Evolutionary conservation across 2,113 vertebrate species (phyloP).

Genomic region (Manacus vitellinus): DNA sequence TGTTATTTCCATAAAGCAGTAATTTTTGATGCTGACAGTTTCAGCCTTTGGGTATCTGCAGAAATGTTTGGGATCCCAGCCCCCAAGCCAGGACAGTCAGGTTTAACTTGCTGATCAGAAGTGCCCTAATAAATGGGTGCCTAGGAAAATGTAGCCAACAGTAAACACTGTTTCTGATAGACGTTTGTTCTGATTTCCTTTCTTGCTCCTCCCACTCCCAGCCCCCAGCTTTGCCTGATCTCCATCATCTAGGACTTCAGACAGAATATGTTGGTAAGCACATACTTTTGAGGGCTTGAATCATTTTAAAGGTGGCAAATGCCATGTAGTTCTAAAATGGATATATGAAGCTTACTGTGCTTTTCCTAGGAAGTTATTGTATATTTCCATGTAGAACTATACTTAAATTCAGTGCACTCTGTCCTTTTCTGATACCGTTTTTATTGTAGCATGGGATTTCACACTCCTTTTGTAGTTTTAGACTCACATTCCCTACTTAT

Average conservation of each 20-base stretch:
- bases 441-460: conserved; percentile 15
- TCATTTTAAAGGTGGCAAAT: not conserved
- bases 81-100: not conserved
- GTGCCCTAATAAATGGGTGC: not conserved
- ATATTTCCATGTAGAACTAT: not conserved
- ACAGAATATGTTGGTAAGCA: not conserved
- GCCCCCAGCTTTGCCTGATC: not conserved
- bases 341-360: not conserved
- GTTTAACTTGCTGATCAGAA: not conserved
- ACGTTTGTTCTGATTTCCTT: not conserved
- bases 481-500: conserved; percentile 51
- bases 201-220: not conserved
- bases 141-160: not conserved
- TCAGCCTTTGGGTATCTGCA: not conserved
- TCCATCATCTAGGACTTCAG: not conserved
- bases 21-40: not conserved
- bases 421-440: not conserved
- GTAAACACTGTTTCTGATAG: not conserved
- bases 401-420: not conserved
- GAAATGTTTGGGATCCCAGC: not conserved
- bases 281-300: not conserved
- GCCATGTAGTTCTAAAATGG: not conserved
- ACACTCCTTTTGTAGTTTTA: conserved; percentile 48
- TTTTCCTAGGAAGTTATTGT: not conserved
- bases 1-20: not conserved